phyloP scores from a whole-genome alignment of 2,797 vertebrate species.

The Spea hammondii region DNA sequence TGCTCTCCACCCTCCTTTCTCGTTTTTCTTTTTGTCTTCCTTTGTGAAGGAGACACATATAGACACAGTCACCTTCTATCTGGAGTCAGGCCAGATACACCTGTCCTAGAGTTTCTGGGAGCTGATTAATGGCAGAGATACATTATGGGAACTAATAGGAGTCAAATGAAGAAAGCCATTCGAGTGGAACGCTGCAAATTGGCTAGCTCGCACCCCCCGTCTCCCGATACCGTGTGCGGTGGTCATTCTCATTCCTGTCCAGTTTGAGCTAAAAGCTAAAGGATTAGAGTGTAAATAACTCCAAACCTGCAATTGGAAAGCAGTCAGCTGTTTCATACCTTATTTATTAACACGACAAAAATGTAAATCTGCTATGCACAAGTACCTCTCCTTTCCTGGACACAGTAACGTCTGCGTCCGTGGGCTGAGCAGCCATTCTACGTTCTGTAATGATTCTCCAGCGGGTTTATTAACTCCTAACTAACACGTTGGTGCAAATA shows the following conservation, averaged over 20 bases:
- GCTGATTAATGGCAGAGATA: constrained; percentile 79
- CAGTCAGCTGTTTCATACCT: constrained; percentile 82
- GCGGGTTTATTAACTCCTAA: not conserved
- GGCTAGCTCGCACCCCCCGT: constrained; percentile 71
- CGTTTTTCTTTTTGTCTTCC: constrained; percentile 24
- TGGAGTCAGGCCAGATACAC: constrained; percentile 29
- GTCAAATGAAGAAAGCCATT: constrained; percentile 87
- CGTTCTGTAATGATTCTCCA: not conserved
- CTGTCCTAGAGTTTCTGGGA: constrained; percentile 62
- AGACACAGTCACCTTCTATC: constrained; percentile 45
- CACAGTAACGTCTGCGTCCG: constrained; percentile 41
- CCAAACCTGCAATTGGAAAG: constrained; percentile 73
- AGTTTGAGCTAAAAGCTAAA: constrained; percentile 72
- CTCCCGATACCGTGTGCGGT: constrained; percentile 68
- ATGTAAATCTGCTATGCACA: constrained; percentile 70
- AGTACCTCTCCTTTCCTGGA: constrained; percentile 42
- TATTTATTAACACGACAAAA: constrained; percentile 76
- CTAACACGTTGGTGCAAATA: no score
- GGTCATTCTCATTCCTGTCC: constrained; percentile 82
- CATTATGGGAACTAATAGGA: constrained; percentile 89
- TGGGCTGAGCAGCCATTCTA: not conserved
- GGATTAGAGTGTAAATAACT: constrained; percentile 86
- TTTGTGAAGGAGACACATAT: constrained; percentile 27
- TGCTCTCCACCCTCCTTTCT: not conserved
- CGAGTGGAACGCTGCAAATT: constrained; percentile 82